A percentile compares a stretch with the other conserved stretches of the same genome.
These are phyloP conservation scores for Mesoclemmys tuberculata DNA, from an alignment of 2,113 vertebrate genomes.

Conservation along the genomic window DNA sequence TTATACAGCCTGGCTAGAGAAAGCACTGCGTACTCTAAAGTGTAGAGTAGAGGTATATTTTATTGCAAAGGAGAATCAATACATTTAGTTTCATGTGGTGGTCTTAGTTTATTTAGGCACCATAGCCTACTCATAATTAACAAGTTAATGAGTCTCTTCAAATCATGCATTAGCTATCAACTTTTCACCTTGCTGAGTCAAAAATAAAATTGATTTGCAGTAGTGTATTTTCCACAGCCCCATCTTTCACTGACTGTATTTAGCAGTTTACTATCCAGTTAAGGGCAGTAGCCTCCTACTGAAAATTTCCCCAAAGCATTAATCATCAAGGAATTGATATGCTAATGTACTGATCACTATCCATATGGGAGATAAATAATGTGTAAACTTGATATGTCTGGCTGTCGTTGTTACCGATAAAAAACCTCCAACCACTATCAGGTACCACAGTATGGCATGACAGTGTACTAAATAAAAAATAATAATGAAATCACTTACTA, in stretches of 20 bases:
- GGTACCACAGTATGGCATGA: not conserved
- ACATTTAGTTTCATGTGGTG: not conserved
- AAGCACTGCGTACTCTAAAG: not conserved
- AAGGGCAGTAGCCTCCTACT: not conserved
- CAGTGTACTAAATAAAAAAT: not conserved
- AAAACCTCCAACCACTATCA: accelerated
- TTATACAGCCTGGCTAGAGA: not conserved
- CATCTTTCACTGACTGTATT: not conserved
- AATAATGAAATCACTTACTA: not conserved
- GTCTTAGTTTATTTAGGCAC: not conserved
- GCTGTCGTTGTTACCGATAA: not conserved
- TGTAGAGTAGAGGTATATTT: not conserved
- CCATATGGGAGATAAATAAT: not conserved
- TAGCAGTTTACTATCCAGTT: not conserved
- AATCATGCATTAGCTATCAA: not conserved
- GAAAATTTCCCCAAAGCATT: not conserved
- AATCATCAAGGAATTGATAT: not conserved
- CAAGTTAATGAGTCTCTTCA: not conserved
- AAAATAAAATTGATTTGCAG: not conserved
- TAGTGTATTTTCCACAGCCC: not conserved
- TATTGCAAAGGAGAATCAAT: not conserved
- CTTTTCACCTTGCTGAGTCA: not conserved
- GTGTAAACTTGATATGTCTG: not conserved
- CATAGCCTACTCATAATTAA: not conserved
- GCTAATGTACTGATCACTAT: not conserved